Evolutionary conservation across 2,113 vertebrate genomes (phyloP).

Genomic region (Hippoglossus stenolepis): DNA sequence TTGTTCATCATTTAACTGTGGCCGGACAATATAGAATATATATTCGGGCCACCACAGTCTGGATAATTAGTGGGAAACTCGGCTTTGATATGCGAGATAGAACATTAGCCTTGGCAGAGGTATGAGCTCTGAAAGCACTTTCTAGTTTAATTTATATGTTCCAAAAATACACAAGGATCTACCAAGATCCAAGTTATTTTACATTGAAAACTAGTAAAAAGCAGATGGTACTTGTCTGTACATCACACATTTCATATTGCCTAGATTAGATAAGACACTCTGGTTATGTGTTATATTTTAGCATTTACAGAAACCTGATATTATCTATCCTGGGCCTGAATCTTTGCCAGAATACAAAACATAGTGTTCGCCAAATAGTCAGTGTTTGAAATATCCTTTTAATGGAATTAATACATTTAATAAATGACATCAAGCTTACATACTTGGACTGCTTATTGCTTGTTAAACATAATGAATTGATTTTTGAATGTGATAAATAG

Average conservation of each 20-base stretch:
- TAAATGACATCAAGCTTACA: neutral
- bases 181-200: neutral
- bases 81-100: too few species aligned
- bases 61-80: too few species aligned
- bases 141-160: neutral
- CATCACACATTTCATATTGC: neutral
- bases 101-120: too few species aligned
- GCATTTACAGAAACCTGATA: neutral
- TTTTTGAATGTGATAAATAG: slow-evolving; percentile 1
- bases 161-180: neutral
- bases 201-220: neutral
- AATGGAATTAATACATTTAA: neutral
- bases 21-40: too few species aligned
- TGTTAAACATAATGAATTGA: neutral
- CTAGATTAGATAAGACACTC: too few species aligned
- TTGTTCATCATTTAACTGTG: too few species aligned
- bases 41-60: too few species aligned
- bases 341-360: neutral
- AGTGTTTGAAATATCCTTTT: neutral
- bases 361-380: neutral
- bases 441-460: slow-evolving; percentile 1
- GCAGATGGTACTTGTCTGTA: neutral
- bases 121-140: too few species aligned
- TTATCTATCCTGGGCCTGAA: neutral
- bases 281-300: neutral